Evolutionary conservation across 30 jellyfish, hydroid and myxozoan genomes (phyloP).

Genomic region (Cassiopea xamachana): DNA sequence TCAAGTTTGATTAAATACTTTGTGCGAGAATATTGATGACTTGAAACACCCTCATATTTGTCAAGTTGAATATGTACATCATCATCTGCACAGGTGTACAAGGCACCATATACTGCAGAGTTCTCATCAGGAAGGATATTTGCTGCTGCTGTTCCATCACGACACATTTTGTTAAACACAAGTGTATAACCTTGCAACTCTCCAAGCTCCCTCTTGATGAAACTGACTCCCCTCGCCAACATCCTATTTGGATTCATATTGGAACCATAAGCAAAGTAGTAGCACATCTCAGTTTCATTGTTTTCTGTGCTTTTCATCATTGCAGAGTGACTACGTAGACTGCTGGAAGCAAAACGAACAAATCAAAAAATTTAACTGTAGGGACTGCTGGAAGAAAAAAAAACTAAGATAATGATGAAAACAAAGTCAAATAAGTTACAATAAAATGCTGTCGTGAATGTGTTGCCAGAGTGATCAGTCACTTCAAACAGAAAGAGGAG

Average conservation of each 20-base stretch:
- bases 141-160: conserved; percentile 84
- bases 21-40: conserved; percentile 52
- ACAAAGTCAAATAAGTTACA: too few relatives aligned
- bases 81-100: conserved; percentile 64
- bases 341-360: neutral
- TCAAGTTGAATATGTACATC: conserved; percentile 48
- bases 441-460: too few relatives aligned
- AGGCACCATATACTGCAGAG: conserved; percentile 76
- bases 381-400: too few relatives aligned
- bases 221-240: conserved; percentile 64
- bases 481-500: too few relatives aligned
- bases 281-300: neutral
- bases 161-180: conserved; percentile 31
- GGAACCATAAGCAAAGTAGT: conserved; percentile 90
- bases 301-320: neutral
- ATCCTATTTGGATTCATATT: conserved; percentile 84
- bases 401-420: too few relatives aligned
- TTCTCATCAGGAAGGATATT: conserved; percentile 45
- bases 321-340: neutral
- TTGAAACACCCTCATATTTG: conserved; percentile 83
- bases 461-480: too few relatives aligned
- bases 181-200: conserved; percentile 59
- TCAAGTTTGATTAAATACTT: conserved; percentile 20
- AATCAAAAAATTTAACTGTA: too few relatives aligned
- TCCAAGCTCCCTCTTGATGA: conserved; percentile 59